These are phyloP conservation scores for Heteromormyrus szaboi DNA, from an alignment of 2,797 vertebrate species.

Conservation along the genomic window DNA sequence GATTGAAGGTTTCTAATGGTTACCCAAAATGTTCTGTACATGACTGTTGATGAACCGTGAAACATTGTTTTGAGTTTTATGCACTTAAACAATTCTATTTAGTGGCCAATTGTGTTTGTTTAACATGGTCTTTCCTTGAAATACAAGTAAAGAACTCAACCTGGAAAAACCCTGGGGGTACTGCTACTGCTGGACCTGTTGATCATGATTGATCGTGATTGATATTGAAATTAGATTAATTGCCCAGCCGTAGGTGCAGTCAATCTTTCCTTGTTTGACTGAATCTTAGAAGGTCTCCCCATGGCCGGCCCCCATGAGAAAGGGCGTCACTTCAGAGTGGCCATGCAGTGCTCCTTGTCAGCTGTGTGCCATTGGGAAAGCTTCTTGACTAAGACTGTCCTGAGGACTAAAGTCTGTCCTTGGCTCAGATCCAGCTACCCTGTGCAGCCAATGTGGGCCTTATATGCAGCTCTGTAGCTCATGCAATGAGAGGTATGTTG, in stretches of 20 bases:
- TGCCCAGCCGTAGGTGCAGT: not conserved
- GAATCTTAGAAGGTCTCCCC: not conserved
- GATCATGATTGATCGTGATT: not conserved
- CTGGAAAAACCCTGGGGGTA: not conserved
- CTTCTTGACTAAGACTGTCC: not conserved
- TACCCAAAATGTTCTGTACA: not conserved
- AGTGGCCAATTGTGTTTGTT: not conserved
- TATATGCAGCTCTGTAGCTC: not conserved
- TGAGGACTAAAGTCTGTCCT: not conserved
- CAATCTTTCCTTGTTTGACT: not conserved
- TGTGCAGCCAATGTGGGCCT: not conserved
- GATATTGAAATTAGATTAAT: not conserved
- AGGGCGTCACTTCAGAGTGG: not conserved
- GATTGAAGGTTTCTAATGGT: not conserved
- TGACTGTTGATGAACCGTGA: not conserved
- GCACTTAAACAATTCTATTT: not conserved
- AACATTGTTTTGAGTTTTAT: not conserved
- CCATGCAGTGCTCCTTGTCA: not conserved
- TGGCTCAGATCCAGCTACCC: not conserved
- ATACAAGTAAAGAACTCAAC: not conserved
- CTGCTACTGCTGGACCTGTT: not conserved
- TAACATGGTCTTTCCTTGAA: not conserved
- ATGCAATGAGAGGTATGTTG: not conserved
- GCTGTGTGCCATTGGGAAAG: not conserved
- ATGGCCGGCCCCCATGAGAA: not conserved